These are phyloP conservation scores for Brachionichthys hirsutus DNA, from an alignment of 2,113 vertebrate genomes.

Conservation along the genomic window DNA sequence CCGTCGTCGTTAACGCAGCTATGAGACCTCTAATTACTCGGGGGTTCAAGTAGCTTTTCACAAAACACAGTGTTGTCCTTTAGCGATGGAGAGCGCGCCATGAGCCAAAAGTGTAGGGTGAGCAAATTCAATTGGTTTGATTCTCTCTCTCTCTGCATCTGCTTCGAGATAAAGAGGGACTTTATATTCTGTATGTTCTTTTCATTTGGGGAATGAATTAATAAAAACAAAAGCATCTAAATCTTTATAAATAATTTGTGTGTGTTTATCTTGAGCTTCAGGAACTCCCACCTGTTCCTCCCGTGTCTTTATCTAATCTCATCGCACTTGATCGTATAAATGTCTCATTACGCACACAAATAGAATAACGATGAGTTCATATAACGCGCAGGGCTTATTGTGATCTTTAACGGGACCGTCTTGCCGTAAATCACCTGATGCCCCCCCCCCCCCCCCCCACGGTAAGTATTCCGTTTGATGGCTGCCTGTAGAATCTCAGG, in stretches of 20 bases:
- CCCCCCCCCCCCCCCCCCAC: no score
- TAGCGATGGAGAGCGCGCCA: constrained; percentile 87
- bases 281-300: constrained; percentile 6
- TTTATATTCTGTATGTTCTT: no score
- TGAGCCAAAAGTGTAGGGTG: constrained; percentile 86
- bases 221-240: neutral
- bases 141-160: constrained; percentile 85
- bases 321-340: neutral
- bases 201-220: neutral
- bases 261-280: no score
- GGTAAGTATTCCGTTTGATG: constrained; percentile 50
- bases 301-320: constrained; percentile 6
- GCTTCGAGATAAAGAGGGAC: constrained; percentile 54
- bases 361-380: neutral
- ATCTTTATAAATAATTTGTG: neutral
- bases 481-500: constrained; percentile 57
- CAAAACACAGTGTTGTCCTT: constrained; percentile 90
- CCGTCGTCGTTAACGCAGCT: constrained; percentile 86
- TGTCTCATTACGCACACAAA: constrained; percentile 3
- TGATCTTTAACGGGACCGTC: constrained; percentile 23
- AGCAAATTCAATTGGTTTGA: constrained; percentile 89
- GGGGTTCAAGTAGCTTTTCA: constrained; percentile 90
- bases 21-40: constrained; percentile 94
- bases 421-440: constrained; percentile 40
- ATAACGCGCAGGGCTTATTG: constrained; percentile 61